phyloP scores from a whole-genome alignment of 2,888 invertebrate genomes.

The Eurytoma adleriae region DNA sequence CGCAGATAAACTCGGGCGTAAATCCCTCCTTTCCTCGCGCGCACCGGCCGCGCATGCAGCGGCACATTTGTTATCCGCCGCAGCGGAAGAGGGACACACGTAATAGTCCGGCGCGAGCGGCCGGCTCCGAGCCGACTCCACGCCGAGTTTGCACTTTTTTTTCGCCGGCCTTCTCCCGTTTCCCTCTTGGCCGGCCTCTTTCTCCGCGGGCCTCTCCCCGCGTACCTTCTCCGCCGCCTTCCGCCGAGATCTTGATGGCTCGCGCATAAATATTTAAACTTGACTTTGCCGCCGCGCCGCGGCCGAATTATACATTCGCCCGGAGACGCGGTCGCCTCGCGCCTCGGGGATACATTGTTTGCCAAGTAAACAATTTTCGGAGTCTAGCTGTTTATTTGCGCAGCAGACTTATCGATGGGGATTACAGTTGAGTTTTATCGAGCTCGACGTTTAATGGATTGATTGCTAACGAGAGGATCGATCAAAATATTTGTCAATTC shows the following conservation, averaged over 20 bases:
- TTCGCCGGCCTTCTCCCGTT: constrained; percentile 14
- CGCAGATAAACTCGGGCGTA: constrained; percentile 47
- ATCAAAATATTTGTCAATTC: constrained; percentile 10
- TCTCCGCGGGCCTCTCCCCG: constrained; percentile 2
- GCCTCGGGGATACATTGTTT: constrained; percentile 15
- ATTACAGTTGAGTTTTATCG: background rate
- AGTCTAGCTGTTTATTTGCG: constrained; percentile 31
- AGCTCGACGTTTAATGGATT: background rate
- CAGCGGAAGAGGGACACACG: constrained; percentile 38
- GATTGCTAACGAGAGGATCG: background rate
- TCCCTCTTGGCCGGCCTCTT: constrained; percentile 44
- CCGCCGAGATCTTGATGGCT: constrained; percentile 37
- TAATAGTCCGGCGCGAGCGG: constrained; percentile 14
- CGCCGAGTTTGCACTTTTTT: constrained; percentile 45
- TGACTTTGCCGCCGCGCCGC: constrained; percentile 47
- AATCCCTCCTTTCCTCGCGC: constrained; percentile 25
- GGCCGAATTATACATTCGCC: background rate
- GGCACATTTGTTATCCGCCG: constrained; percentile 36
- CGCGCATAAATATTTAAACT: constrained; percentile 55
- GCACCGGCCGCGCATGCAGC: background rate
- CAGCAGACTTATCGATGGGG: constrained; percentile 8
- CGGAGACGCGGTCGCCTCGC: background rate
- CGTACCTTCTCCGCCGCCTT: background rate
- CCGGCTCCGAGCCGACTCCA: background rate
- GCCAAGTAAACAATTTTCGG: constrained; percentile 40